These are phyloP conservation scores for Cylloceria caligata DNA, from an alignment of 2,888 invertebrate genomes.

Conservation along the genomic window DNA sequence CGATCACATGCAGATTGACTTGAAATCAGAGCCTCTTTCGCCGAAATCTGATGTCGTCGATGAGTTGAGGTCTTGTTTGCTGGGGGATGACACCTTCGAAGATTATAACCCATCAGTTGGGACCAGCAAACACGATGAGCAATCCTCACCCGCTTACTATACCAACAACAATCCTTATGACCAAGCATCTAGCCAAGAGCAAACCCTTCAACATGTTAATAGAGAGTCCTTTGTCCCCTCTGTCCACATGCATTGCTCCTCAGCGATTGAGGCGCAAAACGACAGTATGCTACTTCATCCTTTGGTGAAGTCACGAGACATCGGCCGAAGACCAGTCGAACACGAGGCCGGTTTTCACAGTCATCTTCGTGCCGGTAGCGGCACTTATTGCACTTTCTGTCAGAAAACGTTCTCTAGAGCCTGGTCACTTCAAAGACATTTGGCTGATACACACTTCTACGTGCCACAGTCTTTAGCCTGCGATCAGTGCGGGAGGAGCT, in stretches of 20 bases:
- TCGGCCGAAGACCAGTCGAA: constrained; percentile 39
- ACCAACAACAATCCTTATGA: constrained; percentile 4
- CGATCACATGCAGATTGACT: constrained; percentile 79
- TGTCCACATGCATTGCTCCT: constrained; percentile 1
- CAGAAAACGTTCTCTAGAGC: constrained; percentile 85
- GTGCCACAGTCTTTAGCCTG: constrained; percentile 85
- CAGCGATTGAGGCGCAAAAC: neutral
- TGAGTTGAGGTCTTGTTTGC: constrained; percentile 77
- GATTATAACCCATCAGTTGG: constrained; percentile 6
- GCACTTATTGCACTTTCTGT: constrained; percentile 84
- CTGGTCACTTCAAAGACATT: constrained; percentile 85
- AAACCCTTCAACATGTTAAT: constrained; percentile 15
- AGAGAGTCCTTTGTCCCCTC: constrained; percentile 11
- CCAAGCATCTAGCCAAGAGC: neutral
- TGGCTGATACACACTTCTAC: constrained; percentile 85
- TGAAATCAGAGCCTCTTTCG: constrained; percentile 81
- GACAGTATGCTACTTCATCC: neutral
- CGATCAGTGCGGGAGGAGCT: constrained; percentile 85
- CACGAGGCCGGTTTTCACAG: constrained; percentile 36
- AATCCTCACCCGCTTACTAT: constrained; percentile 4
- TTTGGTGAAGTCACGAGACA: constrained; percentile 39
- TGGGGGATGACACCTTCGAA: constrained; percentile 69
- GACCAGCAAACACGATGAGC: neutral
- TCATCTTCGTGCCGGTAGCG: constrained; percentile 64
- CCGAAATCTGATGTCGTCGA: constrained; percentile 76